These are phyloP conservation scores for Cyrtodaria siliqua DNA, from an alignment of 2,888 invertebrate species.

Conservation along the genomic window DNA sequence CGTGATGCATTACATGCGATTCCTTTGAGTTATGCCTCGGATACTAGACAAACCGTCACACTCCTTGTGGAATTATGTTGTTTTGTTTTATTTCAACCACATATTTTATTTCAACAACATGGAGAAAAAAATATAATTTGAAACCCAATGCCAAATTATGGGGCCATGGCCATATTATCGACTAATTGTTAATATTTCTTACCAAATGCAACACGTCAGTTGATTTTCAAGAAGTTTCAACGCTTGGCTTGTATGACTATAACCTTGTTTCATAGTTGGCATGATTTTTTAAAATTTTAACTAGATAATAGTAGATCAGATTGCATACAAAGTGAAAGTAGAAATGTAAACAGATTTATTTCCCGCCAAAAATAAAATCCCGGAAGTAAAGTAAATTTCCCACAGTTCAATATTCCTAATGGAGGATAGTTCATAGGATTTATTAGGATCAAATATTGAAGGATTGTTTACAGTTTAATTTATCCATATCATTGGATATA, in stretches of 20 bases:
- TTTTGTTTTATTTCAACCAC: too few relatives aligned
- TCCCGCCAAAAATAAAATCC: slow-evolving; percentile 53
- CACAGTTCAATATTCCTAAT: slow-evolving; percentile 55
- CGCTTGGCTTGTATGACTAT: neutral
- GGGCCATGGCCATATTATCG: too few relatives aligned
- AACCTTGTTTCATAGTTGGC: neutral
- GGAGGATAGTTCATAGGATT: slow-evolving; percentile 35
- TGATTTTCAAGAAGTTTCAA: slow-evolving; percentile 14
- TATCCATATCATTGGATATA: too few relatives aligned
- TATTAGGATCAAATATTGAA: neutral
- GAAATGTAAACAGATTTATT: slow-evolving; percentile 40
- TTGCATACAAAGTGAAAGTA: too few relatives aligned
- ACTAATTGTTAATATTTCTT: slow-evolving; percentile 1
- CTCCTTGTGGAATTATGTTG: too few relatives aligned
- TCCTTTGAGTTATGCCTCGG: too few relatives aligned
- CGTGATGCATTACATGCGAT: too few relatives aligned
- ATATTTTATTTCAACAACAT: too few relatives aligned
- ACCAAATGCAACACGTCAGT: slow-evolving; percentile 31
- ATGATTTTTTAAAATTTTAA: neutral
- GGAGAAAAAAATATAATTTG: too few relatives aligned
- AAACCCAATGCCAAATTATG: too few relatives aligned
- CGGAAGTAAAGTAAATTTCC: slow-evolving; percentile 58
- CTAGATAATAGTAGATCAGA: neutral
- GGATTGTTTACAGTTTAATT: neutral
- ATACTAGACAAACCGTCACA: too few relatives aligned